These are phyloP conservation scores for Spilosoma lubricipeda DNA, from an alignment of 2,888 invertebrate genomes.

Conservation along the genomic window DNA sequence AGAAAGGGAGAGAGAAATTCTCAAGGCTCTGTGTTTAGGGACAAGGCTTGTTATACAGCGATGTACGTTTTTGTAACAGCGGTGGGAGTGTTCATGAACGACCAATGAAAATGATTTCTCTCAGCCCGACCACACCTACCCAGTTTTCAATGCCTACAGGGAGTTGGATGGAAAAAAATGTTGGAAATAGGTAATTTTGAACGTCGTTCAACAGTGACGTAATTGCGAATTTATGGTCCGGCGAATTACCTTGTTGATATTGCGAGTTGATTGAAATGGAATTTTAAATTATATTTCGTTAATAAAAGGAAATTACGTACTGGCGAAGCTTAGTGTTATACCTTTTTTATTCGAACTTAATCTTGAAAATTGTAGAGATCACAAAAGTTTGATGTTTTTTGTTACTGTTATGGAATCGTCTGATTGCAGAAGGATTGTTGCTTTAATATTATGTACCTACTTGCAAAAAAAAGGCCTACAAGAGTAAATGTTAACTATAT, in stretches of 20 bases:
- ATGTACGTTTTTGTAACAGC: constrained; percentile 75
- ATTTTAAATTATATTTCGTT: constrained; percentile 50
- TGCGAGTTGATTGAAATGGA: constrained; percentile 52
- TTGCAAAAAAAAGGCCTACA: too few species aligned
- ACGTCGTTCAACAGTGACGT: constrained; percentile 77
- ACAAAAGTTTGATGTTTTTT: neutral
- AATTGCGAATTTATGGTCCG: constrained; percentile 78
- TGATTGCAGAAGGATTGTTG: neutral
- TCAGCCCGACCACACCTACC: constrained; percentile 75
- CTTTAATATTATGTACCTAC: too few species aligned
- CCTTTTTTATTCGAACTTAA: neutral
- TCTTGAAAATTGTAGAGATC: neutral
- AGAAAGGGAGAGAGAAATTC: constrained; percentile 84
- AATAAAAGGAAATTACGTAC: constrained; percentile 23
- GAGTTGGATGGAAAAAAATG: constrained; percentile 80
- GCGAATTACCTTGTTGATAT: constrained; percentile 52
- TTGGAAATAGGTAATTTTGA: constrained; percentile 83
- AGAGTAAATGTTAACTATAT: neutral
- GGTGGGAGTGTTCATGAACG: constrained; percentile 73
- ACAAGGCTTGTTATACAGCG: constrained; percentile 58
- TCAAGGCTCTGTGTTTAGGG: constrained; percentile 79
- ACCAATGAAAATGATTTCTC: constrained; percentile 78
- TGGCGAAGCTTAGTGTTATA: constrained; percentile 11
- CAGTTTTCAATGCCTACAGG: constrained; percentile 84
- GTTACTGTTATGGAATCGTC: neutral